Percentiles rank a stretch among this genome's conserved stretches.
These are phyloP conservation scores for Moxostoma hubbsi DNA, from an alignment of 2,797 vertebrate genomes.

Conservation along the genomic window DNA sequence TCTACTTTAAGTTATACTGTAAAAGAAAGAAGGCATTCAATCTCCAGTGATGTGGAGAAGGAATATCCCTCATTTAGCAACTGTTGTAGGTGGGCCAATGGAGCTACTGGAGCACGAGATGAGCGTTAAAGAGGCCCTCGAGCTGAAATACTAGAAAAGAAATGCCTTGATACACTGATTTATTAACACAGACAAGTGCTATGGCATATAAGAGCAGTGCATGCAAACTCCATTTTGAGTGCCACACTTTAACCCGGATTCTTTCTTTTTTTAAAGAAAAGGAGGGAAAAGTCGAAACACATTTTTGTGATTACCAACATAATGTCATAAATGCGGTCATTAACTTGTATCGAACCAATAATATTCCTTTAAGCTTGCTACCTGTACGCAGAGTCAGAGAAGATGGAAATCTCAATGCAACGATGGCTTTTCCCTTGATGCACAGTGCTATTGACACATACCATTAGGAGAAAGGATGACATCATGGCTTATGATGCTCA, in stretches of 20 bases:
- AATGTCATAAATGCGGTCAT: too few species aligned
- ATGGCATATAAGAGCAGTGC: constrained; percentile 2
- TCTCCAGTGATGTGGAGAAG: constrained; percentile 20
- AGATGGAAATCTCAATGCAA: neutral
- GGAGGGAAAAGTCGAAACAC: neutral
- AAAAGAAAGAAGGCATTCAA: neutral
- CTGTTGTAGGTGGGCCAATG: neutral
- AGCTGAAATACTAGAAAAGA: constrained; percentile 64
- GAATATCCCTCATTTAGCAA: constrained; percentile 1
- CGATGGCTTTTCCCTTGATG: constrained; percentile 17
- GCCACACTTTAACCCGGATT: too few species aligned
- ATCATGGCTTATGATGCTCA: neutral
- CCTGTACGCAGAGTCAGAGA: neutral
- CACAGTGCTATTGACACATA: neutral
- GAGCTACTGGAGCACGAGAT: neutral
- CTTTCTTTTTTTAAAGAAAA: too few species aligned
- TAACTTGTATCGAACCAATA: too few species aligned
- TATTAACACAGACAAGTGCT: constrained; percentile 68
- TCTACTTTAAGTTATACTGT: neutral
- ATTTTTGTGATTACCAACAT: too few species aligned
- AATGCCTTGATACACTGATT: constrained; percentile 62
- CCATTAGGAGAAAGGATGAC: neutral
- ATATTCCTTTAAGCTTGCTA: neutral
- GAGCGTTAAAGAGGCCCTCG: constrained; percentile 31
- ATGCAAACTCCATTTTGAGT: neutral